Base-by-base conservation (phyloP, 2,113 vertebrate genomes). In the Thomomys bottae region DNA sequence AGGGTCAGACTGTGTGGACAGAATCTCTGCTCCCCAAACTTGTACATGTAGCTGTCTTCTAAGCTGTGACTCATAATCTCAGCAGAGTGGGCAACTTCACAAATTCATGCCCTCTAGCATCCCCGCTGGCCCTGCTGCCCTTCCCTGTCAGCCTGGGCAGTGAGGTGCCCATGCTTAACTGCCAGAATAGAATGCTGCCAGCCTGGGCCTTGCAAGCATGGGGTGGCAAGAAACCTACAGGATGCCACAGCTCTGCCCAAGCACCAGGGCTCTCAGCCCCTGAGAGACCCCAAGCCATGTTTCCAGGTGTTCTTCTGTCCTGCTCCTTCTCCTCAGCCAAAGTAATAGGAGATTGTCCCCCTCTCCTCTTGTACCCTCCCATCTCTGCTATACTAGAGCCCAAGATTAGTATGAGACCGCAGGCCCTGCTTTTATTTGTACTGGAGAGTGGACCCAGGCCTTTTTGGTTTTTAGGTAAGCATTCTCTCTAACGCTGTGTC, bases 231-330 rank as follows among this genome's bases (percentile, higher is more conserved):
- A 18, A 79, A 5, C 7, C n/a, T 18, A 45, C 17, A 3, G 0
- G 23, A 79, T 3, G 6, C n/a, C 23, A 40, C 17, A 3, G 0
- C 10, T 34, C 40, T 18, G 54, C 15, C 67, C 10, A 10, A 54
- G 0, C 17, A 0, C 17, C 17, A 12, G 12, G 15, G 10, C 18
- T 20, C 42, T 80, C 0, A 1, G n/a, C 2, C 38, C 59, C 26
- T 0, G 0, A 54, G 34, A 9, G 30, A 0, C 9, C 45, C 12
- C 0, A 26, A 1, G 17, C 38, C 85, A 68, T 34, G 24, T 14
- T 4, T 68, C 40, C 42, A n/a, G 2, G 24, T 4, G 38, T 49
- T 42, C 1, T 30, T 20, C 64, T 63, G 45, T 28, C 32, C 12
- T 54, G 49, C 49, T 21, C n/a, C 64, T 15, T 8, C 54, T 75